Percentiles rank a stretch among this genome's conserved stretches.
phyloP scores from a whole-genome alignment of 2,888 invertebrate genomes.

The Cheilosia vulpina region DNA sequence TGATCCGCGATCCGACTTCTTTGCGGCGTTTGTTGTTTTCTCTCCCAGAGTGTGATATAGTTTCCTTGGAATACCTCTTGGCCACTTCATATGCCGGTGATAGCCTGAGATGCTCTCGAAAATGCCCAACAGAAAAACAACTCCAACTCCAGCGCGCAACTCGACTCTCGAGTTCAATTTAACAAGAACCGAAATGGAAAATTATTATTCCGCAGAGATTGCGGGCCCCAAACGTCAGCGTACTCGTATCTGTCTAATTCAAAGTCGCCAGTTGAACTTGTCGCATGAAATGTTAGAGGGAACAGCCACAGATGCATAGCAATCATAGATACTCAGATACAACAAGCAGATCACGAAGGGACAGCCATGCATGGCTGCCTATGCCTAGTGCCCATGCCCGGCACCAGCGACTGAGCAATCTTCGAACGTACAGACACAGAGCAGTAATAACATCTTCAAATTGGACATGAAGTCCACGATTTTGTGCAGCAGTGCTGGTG shows the following conservation, averaged over 20 bases:
- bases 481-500: conserved; percentile 53
- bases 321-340: conserved; percentile 63
- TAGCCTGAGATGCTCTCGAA: conserved; percentile 46
- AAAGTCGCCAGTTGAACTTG: conserved; percentile 62
- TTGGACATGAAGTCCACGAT: conserved; percentile 75
- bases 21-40: conserved; percentile 54
- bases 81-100: conserved; percentile 43
- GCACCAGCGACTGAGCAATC: conserved; percentile 9
- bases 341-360: conserved; percentile 64
- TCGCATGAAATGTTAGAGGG: conserved; percentile 56
- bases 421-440: conserved; percentile 9
- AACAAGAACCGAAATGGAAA: conserved; percentile 59
- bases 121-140: conserved; percentile 26
- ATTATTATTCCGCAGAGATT: conserved; percentile 64
- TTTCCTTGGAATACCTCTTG: conserved; percentile 66
- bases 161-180: conserved; percentile 48
- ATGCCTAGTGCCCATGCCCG: not conserved
- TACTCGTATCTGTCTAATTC: conserved; percentile 57
- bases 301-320: conserved; percentile 38
- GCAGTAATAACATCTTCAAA: conserved; percentile 74
- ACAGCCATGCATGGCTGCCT: conserved; percentile 59
- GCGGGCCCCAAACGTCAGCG: conserved; percentile 10
- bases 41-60: conserved; percentile 57
- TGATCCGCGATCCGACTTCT: conserved; percentile 30
- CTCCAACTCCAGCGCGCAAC: conserved; percentile 9